Evolutionary conservation across 2,888 invertebrate genomes (phyloP), one percentile per base, ranked within the genome.

Genomic region (Trichacis sp.): DNA sequence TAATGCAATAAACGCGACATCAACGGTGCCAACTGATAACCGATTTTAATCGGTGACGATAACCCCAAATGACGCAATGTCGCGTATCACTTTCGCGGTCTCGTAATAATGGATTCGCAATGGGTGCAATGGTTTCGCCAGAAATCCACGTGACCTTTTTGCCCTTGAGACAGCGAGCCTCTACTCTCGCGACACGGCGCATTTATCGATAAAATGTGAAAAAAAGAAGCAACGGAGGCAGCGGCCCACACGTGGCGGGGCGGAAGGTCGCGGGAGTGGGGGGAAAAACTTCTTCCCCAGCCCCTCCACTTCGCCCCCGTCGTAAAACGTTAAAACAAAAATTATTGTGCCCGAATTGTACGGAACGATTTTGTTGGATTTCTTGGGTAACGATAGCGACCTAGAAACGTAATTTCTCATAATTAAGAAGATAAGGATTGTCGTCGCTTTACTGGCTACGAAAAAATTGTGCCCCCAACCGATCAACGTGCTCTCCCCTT

Each of bases 91-190:
- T n/a, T n/a, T n/a, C n/a, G n/a, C n/a, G n/a, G n/a, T n/a, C n/a
- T n/a, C n/a, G n/a, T n/a, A n/a, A n/a, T n/a, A n/a, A n/a, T n/a
- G n/a, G n/a, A n/a, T n/a, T n/a, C n/a, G 33, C n/a, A 33, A 59
- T 54, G 62, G 56, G 42, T 52, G 33, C 29, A 46, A 52, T 52
- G 63, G 48, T 63, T 57, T 46, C 38, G 50, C 56, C 11, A 33
- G 59, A 64, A 68, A 68, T 54, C 42, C 59, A 59, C 56, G 51
- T 75, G 79, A 81, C 81, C 81, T 73, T 72, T 77, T 75, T 70
- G 80, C 70, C 82, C 82, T 82, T 80, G 79, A 69, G 73, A 77
- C 68, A 73, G 67, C 77, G 76, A 79, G 75, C 75, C 77, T 74
- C 76, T 76, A 69, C 63, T 57, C 63, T 50, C 46, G 42, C 42